Conservation (phyloP, 2,888 invertebrate genomes). For the Xanthorhoe designata region DNA sequence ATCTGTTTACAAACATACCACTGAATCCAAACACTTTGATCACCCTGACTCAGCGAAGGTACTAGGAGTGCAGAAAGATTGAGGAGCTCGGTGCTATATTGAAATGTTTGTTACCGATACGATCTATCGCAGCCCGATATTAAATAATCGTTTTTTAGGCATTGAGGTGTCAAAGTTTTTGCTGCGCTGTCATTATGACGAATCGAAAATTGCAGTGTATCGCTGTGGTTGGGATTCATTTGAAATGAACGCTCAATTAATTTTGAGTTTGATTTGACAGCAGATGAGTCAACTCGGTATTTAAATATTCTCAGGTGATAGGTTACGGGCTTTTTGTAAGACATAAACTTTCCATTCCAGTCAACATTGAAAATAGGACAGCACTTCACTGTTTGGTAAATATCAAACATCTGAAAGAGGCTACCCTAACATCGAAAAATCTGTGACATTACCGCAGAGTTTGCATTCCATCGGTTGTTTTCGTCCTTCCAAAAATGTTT, state of each 20-base stretch:
- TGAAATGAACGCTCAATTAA: constrained; percentile 73
- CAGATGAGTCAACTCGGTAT: constrained; percentile 41
- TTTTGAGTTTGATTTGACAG: constrained; percentile 76
- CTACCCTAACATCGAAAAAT: constrained; percentile 24
- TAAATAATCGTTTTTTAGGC: constrained; percentile 71
- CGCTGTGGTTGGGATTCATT: constrained; percentile 62
- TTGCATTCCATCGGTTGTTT: constrained; percentile 50
- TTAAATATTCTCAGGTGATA: constrained; percentile 18
- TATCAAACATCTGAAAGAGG: constrained; percentile 27
- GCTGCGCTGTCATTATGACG: constrained; percentile 75
- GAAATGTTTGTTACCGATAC: constrained; percentile 10
- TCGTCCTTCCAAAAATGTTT: constrained; percentile 30
- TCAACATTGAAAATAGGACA: constrained; percentile 27
- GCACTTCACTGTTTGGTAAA: constrained; percentile 25
- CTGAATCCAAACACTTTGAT: constrained; percentile 28
- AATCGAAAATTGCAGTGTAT: constrained; percentile 69
- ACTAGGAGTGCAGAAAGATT: constrained; percentile 31
- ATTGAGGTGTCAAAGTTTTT: constrained; percentile 73
- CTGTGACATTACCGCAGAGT: constrained; percentile 39
- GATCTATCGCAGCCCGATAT: constrained; percentile 50
- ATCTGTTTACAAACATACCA: constrained; percentile 74
- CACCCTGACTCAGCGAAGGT: constrained; percentile 13
- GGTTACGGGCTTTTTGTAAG: constrained; percentile 10
- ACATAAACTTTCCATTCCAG: constrained; percentile 18
- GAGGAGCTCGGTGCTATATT: constrained; percentile 7